A percentile compares a stretch with the other conserved stretches of the same genome.
These are phyloP conservation scores for Bagarius yarrelli DNA, from an alignment of 2,113 vertebrate genomes.

Conservation along the genomic window DNA sequence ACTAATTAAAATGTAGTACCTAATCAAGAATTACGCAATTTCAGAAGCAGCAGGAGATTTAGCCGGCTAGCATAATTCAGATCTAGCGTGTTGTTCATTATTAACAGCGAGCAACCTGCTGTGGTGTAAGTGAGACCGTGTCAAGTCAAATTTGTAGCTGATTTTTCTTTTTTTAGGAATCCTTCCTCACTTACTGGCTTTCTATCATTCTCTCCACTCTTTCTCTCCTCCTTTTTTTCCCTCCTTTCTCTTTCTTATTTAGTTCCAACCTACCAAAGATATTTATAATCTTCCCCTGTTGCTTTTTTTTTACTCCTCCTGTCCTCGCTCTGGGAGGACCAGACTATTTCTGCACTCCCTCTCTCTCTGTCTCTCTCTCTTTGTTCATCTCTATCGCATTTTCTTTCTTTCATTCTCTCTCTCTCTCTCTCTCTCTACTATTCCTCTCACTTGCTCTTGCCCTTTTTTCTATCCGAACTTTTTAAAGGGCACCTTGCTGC, in stretches of 20 bases:
- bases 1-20: too few relatives aligned
- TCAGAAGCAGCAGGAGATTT: too few relatives aligned
- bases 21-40: too few relatives aligned
- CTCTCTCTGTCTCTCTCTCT: conserved; percentile 10
- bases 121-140: too few relatives aligned
- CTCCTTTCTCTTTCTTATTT: background rate
- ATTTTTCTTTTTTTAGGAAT: too few relatives aligned
- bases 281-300: conserved; percentile 48
- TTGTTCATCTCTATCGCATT: too few relatives aligned
- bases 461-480: conserved; percentile 31
- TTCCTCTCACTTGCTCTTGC: background rate
- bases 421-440: conserved; percentile 4
- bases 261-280: conserved; percentile 46
- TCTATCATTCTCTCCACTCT: background rate
- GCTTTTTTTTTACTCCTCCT: conserved; percentile 27
- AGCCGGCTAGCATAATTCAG: too few relatives aligned
- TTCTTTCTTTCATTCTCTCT: background rate
- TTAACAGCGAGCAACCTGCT: too few relatives aligned
- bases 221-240: background rate
- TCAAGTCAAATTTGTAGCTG: too few relatives aligned
- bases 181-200: conserved; percentile 57
- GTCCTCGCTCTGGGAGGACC: conserved; percentile 45
- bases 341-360: conserved; percentile 43
- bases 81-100: too few relatives aligned
- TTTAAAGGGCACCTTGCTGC: conserved; percentile 50